Percentiles rank a stretch among this genome's conserved stretches.
phyloP scores from a whole-genome alignment of 2,797 vertebrate species.

The Carcharodon carcharias region DNA sequence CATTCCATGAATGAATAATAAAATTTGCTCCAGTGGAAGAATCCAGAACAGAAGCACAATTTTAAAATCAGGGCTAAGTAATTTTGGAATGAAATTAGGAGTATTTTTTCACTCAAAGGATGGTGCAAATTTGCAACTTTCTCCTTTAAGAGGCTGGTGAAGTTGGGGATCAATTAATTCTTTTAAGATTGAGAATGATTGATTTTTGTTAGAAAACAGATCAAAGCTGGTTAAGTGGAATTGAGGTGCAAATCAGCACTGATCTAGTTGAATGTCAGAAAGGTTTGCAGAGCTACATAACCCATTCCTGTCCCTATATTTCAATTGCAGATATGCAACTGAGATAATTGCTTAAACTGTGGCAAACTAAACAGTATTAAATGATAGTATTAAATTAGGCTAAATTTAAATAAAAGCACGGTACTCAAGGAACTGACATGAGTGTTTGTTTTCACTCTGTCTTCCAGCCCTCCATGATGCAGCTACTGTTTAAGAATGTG shows the following conservation, averaged over 20 bases:
- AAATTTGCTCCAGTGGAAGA: background rate
- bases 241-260: background rate
- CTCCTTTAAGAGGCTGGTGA: background rate
- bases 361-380: background rate
- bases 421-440: background rate
- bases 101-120: background rate
- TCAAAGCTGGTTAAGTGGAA: background rate
- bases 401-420: background rate
- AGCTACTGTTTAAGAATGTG: background rate
- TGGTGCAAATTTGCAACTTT: background rate
- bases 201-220: background rate
- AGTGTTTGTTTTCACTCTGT: background rate
- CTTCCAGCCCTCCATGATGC: background rate
- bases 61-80: background rate
- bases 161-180: background rate
- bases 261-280: background rate
- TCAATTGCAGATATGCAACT: background rate
- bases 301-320: background rate
- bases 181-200: background rate
- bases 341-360: background rate
- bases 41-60: background rate
- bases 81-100: background rate
- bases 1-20: too few species aligned
- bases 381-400: background rate
- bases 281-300: background rate